Conservation (phyloP, 2,797 vertebrate species). For the Malurus leucopterus region DNA sequence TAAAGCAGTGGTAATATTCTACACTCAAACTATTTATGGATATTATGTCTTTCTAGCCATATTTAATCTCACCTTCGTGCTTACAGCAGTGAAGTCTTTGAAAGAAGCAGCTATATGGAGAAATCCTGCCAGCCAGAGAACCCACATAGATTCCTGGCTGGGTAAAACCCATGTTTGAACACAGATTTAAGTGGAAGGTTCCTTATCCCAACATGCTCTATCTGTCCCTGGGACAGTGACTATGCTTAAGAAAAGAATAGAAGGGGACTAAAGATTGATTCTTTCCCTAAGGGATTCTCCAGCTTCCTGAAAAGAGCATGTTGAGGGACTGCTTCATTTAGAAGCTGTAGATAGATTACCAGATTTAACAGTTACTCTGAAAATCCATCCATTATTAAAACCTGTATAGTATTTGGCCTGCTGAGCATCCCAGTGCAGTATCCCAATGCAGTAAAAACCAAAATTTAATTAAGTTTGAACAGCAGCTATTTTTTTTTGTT, state of each 20-base stretch:
- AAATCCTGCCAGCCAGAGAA: neutral
- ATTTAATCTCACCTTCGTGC: neutral
- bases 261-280: neutral
- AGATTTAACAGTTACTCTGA: neutral
- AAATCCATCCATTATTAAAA: neutral
- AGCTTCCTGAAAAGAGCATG: neutral
- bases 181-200: neutral
- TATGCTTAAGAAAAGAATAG: neutral
- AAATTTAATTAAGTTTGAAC: neutral
- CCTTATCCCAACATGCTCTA: neutral
- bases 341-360: neutral
- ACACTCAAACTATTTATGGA: neutral
- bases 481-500: neutral
- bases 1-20: neutral
- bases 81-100: neutral
- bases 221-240: neutral
- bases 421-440: neutral
- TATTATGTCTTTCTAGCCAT: neutral
- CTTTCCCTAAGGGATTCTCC: neutral
- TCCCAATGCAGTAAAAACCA: neutral
- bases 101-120: neutral
- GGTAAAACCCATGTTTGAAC: neutral
- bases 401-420: neutral
- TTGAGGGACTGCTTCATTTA: neutral
- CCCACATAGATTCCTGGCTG: fast-evolving